Base-by-base conservation (phyloP, 2,888 invertebrate species). In the Drosophila affinis region DNA sequence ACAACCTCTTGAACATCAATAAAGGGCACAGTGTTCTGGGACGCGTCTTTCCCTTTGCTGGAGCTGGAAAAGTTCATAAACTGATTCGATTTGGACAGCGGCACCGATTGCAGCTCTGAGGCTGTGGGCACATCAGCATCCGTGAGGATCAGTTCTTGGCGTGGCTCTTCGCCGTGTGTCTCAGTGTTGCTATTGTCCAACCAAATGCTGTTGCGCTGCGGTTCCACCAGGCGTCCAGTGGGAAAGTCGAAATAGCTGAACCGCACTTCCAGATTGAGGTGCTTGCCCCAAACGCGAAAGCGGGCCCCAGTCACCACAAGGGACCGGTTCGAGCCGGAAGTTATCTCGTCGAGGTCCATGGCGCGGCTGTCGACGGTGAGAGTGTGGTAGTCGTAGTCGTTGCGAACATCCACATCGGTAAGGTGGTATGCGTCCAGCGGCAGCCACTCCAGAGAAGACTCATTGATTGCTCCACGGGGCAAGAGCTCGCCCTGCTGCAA, bases 111-210 rank as follows among this genome's bases (percentile, higher is more conserved):
- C 0, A 91, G 89, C 5, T 90, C 78, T 10, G 93, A 91, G 24
- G 94, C 93, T 0, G 93, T 95, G 0, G 97, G 95, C 21, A 96
- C 90, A 89, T 96, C 95, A 0, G 96, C 95, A 32, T 93, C 92
- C 58, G 90, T 77, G 0, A 96, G 90, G 2, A 91, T 89, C 4
- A 96, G 90, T 76, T 94, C 93, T 18, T 93, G 93, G 77, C 95
- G 74, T 94, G 58, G 92, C 0, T 92, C 51, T 9, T 59, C 91
- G 7, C 89, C 78, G 5, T 94, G 93, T 10, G 94, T 94, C 76
- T 96, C 96, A 0, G 97, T 97, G 89, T 96, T 96, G 86, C 96
- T 96, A 86, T 97, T 97, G 78, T 96, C 95, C 74, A 95, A 93
- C 97, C 97, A 97, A 49, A 94, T 93, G 87, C 95, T 96, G 77